A percentile compares a stretch with the other conserved stretches of the same genome.
These are phyloP conservation scores for Meta bourneti DNA, from an alignment of 2,888 invertebrate species.

Conservation along the genomic window DNA sequence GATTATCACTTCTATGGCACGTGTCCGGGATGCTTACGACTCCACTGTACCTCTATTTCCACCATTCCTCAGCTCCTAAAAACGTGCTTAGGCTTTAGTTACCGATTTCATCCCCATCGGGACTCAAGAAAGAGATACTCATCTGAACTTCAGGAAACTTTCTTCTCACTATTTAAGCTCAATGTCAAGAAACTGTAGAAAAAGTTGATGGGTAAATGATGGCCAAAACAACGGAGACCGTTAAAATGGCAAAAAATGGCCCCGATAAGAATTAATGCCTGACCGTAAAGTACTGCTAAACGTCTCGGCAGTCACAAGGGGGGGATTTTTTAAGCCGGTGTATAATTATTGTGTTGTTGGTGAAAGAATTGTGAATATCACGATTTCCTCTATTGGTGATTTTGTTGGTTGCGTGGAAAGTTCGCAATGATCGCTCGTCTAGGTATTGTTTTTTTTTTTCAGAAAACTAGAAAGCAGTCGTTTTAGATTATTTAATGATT, in stretches of 20 bases:
- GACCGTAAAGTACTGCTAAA: slow-evolving; percentile 2
- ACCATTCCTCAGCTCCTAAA: slow-evolving; percentile 54
- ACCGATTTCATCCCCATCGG: slow-evolving; percentile 39
- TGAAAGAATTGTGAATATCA: not conserved
- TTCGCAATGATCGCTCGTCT: too few relatives aligned
- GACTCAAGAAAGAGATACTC: slow-evolving; percentile 34
- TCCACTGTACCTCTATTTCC: slow-evolving; percentile 11
- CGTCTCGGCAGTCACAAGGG: slow-evolving; percentile 3
- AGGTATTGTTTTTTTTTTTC: too few relatives aligned
- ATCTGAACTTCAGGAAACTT: slow-evolving; percentile 20
- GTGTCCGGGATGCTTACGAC: slow-evolving; percentile 64
- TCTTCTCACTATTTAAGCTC: slow-evolving; percentile 33
- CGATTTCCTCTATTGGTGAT: not conserved
- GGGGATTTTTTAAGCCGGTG: not conserved
- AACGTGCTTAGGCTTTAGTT: slow-evolving; percentile 63
- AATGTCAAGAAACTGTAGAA: not conserved
- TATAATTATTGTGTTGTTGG: slow-evolving; percentile 24
- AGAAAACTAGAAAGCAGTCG: too few relatives aligned
- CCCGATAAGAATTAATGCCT: slow-evolving; percentile 23
- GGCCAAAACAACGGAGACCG: slow-evolving; percentile 14
- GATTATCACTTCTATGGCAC: slow-evolving; percentile 48
- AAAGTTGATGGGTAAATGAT: slow-evolving; percentile 28
- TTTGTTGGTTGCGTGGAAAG: too few relatives aligned
- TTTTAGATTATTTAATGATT: too few relatives aligned
- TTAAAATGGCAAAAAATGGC: slow-evolving; percentile 18